phyloP scores from a whole-genome alignment of 2,888 invertebrate genomes.

The Drosophila multiciliata region DNA sequence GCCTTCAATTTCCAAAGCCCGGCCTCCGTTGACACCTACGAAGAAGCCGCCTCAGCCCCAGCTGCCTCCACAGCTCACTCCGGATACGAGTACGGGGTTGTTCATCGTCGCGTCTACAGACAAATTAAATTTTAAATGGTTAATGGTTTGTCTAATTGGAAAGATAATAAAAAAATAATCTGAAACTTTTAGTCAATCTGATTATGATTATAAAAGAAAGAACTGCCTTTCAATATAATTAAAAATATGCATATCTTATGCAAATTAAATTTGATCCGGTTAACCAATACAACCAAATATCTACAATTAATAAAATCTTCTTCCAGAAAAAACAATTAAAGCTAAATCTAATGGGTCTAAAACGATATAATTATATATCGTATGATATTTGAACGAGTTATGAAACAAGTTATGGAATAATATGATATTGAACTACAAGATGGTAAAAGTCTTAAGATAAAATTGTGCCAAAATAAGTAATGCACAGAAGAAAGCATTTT shows the following conservation, averaged over 20 bases:
- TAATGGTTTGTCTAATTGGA: neutral
- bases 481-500: neutral
- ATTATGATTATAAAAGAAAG: neutral
- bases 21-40: slow-evolving; percentile 25
- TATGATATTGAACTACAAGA: neutral
- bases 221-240: neutral
- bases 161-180: neutral
- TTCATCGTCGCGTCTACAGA: slow-evolving; percentile 69
- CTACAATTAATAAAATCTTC: neutral
- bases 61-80: slow-evolving; percentile 26
- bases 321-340: neutral
- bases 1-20: slow-evolving; percentile 8
- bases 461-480: neutral
- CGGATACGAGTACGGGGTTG: slow-evolving; percentile 71
- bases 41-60: slow-evolving; percentile 60
- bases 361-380: neutral
- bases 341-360: neutral
- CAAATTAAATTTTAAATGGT: slow-evolving; percentile 12
- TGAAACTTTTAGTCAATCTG: no score
- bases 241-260: neutral
- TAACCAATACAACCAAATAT: neutral
- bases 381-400: neutral
- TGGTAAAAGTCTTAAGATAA: neutral
- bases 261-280: neutral
- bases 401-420: neutral